Percentiles rank a stretch among this genome's conserved stretches.
Evolutionary conservation across 2,888 invertebrate genomes (phyloP).

Genomic region (Cabera pusaria): DNA sequence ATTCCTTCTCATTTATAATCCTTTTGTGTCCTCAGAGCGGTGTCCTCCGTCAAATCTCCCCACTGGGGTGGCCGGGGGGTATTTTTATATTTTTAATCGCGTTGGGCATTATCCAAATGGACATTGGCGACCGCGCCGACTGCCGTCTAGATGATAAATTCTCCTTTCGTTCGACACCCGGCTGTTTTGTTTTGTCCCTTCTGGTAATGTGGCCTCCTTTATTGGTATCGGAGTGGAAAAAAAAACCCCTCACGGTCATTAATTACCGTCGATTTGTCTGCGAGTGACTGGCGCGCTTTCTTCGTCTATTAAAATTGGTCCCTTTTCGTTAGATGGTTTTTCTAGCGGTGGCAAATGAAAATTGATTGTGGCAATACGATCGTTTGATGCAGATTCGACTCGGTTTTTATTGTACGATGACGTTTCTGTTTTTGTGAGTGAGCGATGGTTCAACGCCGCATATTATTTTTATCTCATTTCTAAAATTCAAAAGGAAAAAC

Average conservation of each 20-base stretch:
- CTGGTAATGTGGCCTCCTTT: conserved; percentile 67
- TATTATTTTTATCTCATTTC: conserved; percentile 41
- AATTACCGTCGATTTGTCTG: conserved; percentile 79
- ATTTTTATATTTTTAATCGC: conserved; percentile 84
- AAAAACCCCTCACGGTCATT: conserved; percentile 72
- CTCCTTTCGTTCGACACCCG: conserved; percentile 81
- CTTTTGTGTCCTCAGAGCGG: conserved; percentile 83
- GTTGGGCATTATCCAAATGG: conserved; percentile 84
- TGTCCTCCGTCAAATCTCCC: conserved; percentile 79
- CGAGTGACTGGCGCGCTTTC: conserved; percentile 71
- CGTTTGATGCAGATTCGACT: conserved; percentile 71
- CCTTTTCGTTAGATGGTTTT: conserved; percentile 46
- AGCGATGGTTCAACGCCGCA: conserved; percentile 55
- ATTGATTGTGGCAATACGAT: conserved; percentile 76
- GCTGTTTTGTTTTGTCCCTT: conserved; percentile 73
- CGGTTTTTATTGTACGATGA: conserved; percentile 59
- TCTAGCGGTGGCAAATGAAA: conserved; percentile 41
- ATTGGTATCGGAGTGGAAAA: conserved; percentile 68
- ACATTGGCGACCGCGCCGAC: conserved; percentile 78
- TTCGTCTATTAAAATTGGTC: conserved; percentile 76
- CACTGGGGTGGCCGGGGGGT: conserved; percentile 60
- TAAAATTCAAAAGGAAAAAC: no score
- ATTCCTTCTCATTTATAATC: conserved; percentile 85
- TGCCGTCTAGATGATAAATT: conserved; percentile 82
- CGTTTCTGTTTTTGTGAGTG: conserved; percentile 50